Evolutionary conservation across 2,113 vertebrate genomes (phyloP), one percentile per base, ranked within the genome.

Genomic region (Cephalopterus ornatus): DNA sequence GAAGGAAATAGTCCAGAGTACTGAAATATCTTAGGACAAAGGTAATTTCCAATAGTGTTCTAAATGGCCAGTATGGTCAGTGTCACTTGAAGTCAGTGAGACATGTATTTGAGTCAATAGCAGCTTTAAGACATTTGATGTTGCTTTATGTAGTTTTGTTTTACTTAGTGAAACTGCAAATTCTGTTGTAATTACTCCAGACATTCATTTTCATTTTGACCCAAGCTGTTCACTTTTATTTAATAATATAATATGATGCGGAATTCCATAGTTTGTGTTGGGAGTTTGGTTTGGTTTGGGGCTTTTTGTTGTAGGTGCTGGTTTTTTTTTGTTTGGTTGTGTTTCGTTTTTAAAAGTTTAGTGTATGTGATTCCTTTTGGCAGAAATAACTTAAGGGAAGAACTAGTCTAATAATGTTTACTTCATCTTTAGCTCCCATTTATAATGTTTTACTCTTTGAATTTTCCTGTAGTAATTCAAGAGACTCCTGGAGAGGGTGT

Each of bases 401-500:
- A 11, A 56, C 2, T 53, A 75, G 9, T 52, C 22, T 42, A 35
- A 28, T 28, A 56, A 23, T 10, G 5, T 90, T 92, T 81, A 20
- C 27, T 85, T 89, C 67, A 7, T 59, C n/a, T 71, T 70, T 39
- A 67, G 3, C 26, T 56, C 15, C 14, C 12, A 19, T 63, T 81
- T 42, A 23, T 74, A 75, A 85, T 91, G 11, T 84, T 92, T 96
- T 88, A 20, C 53, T 92, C 44, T 85, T 59, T 94, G 50, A 23
- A 56, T 87, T 97, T 97, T 88, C 81, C 92, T 88, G 22, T 63
- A 99, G 99, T 99, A 85, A 98, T 99, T 84, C 99, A 99, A 95
- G 99, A 99, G 93, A 99, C 99, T 91, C 99, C 99, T 56, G 98
- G 97, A 53, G 98, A 99, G 28, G 99, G 99, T 65, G 97, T 99